A percentile compares a stretch with the other conserved stretches of the same genome.
Evolutionary conservation across 2,888 invertebrate genomes (phyloP).

Genomic region (Julus scandinavius): DNA sequence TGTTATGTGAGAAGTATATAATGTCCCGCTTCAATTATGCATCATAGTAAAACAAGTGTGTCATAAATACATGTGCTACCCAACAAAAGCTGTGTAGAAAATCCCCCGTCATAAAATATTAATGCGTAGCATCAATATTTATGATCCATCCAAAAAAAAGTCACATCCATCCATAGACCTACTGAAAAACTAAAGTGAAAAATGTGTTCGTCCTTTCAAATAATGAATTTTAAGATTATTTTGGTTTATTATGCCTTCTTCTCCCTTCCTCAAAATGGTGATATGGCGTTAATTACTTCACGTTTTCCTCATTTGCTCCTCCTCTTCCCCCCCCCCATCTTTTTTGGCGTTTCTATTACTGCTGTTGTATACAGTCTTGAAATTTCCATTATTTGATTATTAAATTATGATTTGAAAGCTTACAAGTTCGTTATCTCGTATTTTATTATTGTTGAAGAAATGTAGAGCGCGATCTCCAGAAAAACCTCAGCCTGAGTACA

Average conservation of each 20-base stretch:
- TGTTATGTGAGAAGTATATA: conserved; percentile 2
- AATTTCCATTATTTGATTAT: conserved; percentile 27
- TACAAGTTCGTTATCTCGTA: background rate
- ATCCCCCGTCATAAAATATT: background rate
- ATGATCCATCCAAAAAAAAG: background rate
- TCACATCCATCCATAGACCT: background rate
- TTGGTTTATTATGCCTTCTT: background rate
- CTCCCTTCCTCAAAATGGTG: background rate
- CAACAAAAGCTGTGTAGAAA: background rate
- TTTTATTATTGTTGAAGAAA: background rate
- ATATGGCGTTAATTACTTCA: background rate
- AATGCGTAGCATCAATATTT: background rate
- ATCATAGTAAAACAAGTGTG: background rate
- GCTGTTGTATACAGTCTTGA: conserved; percentile 21
- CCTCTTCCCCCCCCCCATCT: background rate
- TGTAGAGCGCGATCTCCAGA: no score
- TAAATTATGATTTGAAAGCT: conserved; percentile 33
- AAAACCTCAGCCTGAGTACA: no score
- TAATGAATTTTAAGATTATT: background rate
- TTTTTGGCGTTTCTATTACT: conserved; percentile 27
- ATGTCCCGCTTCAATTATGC: background rate
- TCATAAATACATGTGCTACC: background rate
- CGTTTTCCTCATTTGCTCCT: background rate
- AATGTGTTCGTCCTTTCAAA: conserved; percentile 5
- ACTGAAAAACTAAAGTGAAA: background rate